Evolutionary conservation across 2,113 vertebrate genomes (phyloP).

Genomic region (Notarius quadriscutis): DNA sequence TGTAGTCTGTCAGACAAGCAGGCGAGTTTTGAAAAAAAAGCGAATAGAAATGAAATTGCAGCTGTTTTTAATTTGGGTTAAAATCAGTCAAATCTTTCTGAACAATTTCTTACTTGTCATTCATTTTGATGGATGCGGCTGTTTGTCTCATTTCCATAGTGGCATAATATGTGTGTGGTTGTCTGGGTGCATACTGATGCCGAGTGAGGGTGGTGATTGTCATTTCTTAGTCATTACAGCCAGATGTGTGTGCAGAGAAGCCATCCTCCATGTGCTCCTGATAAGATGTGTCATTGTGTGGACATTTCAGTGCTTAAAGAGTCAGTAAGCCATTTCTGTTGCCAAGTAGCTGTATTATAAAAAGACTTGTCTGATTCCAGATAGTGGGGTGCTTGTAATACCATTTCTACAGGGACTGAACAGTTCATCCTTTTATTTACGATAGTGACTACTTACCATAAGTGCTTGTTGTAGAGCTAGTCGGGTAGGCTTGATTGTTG

Average conservation of each 20-base stretch:
- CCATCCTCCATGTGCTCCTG: neutral
- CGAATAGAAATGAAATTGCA: neutral
- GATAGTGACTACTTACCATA: neutral
- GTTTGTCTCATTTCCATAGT: neutral
- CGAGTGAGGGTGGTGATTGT: constrained; percentile 25
- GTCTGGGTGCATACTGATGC: constrained; percentile 1
- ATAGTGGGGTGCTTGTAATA: neutral
- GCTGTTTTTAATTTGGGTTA: neutral
- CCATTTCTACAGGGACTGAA: neutral
- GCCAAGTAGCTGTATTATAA: neutral
- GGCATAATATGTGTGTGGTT: neutral
- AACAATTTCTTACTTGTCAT: neutral
- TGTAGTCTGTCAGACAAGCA: neutral
- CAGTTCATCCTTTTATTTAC: neutral
- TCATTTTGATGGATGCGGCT: neutral
- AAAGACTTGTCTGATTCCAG: neutral
- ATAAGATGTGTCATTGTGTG: neutral
- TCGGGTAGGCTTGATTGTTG: neutral
- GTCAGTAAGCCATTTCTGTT: neutral
- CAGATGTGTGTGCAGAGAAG: constrained; percentile 5
- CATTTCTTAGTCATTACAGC: constrained; percentile 45
- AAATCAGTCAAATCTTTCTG: neutral
- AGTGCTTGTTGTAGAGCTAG: neutral
- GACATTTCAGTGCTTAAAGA: neutral
- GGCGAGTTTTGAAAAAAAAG: neutral